Evolutionary conservation across 2,888 invertebrate genomes (phyloP).

Genomic region (Alitta virens): DNA sequence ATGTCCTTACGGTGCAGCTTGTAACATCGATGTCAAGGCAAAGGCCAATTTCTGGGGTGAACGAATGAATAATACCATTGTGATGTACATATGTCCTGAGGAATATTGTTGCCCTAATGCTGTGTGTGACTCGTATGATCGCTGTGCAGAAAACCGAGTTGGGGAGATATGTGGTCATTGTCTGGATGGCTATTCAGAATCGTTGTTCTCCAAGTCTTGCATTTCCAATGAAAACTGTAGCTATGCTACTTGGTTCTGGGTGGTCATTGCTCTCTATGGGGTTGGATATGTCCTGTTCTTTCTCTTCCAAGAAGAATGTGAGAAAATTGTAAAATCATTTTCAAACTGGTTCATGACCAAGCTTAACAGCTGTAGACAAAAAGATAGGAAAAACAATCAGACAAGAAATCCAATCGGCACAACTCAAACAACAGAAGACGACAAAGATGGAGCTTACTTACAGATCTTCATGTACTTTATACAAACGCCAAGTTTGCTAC

Average conservation of each 20-base stretch:
- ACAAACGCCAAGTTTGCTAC: not conserved
- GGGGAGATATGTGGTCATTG: conserved; percentile 3
- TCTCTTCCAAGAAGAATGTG: conserved; percentile 3
- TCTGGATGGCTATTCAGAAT: conserved; percentile 1
- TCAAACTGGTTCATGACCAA: not conserved
- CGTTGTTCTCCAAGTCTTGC: conserved; percentile 2
- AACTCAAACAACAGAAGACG: not conserved
- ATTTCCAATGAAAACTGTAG: not conserved
- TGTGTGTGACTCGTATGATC: not conserved
- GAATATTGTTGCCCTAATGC: conserved; percentile 9
- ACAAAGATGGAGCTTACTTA: conserved; percentile 4
- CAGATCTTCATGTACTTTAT: conserved; percentile 13
- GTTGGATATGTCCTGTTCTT: conserved; percentile 8
- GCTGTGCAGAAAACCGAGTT: conserved; percentile 6
- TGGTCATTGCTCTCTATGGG: conserved; percentile 5
- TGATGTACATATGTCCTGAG: conserved; percentile 10
- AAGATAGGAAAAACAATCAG: not conserved
- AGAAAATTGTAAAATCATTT: not conserved
- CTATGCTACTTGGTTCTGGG: conserved; percentile 7
- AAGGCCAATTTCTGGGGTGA: conserved; percentile 13
- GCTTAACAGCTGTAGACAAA: not conserved
- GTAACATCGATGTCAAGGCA: not conserved
- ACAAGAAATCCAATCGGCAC: not conserved
- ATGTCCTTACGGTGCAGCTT: conserved; percentile 10
- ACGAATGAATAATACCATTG: not conserved